Base-by-base conservation (phyloP, 1,140 invertebrate genomes). In the Zaprionus capensis region DNA sequence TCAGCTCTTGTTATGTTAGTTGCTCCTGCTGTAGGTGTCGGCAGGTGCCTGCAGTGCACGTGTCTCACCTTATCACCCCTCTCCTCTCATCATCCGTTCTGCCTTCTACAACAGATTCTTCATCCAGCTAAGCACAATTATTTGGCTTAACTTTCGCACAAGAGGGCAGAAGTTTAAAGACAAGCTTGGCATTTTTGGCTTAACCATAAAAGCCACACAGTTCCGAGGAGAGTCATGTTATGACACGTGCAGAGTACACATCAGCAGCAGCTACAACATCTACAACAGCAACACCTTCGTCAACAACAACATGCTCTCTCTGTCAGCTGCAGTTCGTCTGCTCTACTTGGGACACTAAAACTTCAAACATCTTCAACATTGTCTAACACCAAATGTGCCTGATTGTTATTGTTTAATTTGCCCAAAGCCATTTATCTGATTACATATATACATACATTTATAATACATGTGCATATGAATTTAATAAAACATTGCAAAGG, bases 121-220 rank as follows among this genome's bases (percentile, higher is more conserved):
- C 46, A 51, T 57, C 46, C 28, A 59, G 31, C 44, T 26, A 55
- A 17, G 51, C 64, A 74, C 31, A 72, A 67, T 71, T 73, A 59
- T 51, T 61, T 64, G 28, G 61, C 71, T 61, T 62, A 69, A 61
- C 53, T 73, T 73, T 68, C 34, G 49, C 49, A 53, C 34, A 51
- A 24, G 46, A 51, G 46, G 53, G 24, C 22, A 53, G 38, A 72
- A 59, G 41, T 66, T 67, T 28, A 69, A 70, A 70, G 31, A 55
- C 53, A 28, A 74, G 66, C 58, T 67, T 67, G 64, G 56, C 49
- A 73, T 59, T 31, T 65, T 65, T 59, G 64, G 56, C 24, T 67
- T 62, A 51, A 15, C 38, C 26, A 58, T 61, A 61, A 69, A 69
- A 61, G 34, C 57, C 58, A 61, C 49, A 74, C 36, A 67, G 51